Evolutionary conservation across 2,797 vertebrate species (phyloP).

Genomic region (Avahi laniger): DNA sequence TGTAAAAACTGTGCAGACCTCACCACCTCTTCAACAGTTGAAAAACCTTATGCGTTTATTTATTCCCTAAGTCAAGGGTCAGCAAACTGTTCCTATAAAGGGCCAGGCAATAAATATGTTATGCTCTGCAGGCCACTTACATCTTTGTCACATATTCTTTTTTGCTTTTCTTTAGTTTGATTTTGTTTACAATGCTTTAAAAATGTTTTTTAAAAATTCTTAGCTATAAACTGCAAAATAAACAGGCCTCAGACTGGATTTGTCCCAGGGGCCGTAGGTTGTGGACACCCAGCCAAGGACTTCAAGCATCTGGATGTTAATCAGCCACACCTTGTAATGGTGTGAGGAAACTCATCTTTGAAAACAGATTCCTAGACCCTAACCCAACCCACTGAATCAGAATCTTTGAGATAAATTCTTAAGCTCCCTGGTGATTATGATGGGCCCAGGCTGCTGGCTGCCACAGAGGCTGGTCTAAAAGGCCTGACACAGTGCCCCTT

Average conservation of each 20-base stretch:
- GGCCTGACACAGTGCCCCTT: neutral
- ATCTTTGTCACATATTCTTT: neutral
- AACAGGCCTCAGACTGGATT: neutral
- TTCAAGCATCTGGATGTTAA: neutral
- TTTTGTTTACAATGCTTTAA: neutral
- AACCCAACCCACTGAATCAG: neutral
- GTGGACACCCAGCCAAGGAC: neutral
- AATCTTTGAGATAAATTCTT: neutral
- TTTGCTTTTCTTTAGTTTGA: neutral
- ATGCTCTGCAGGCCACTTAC: neutral
- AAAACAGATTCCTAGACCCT: neutral
- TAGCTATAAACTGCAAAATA: neutral
- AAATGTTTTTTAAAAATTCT: neutral
- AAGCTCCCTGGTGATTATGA: neutral
- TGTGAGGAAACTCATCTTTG: neutral
- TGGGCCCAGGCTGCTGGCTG: neutral
- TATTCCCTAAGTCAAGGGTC: neutral
- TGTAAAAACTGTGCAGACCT: neutral
- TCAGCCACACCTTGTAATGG: neutral
- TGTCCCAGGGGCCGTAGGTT: neutral
- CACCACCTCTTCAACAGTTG: neutral
- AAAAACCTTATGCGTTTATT: neutral
- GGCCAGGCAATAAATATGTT: neutral
- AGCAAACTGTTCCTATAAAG: neutral
- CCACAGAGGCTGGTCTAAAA: neutral